A percentile compares a stretch with the other conserved stretches of the same genome.
These are phyloP conservation scores for Hippocampus kuda DNA, from an alignment of 2,797 vertebrate genomes.

Conservation along the genomic window DNA sequence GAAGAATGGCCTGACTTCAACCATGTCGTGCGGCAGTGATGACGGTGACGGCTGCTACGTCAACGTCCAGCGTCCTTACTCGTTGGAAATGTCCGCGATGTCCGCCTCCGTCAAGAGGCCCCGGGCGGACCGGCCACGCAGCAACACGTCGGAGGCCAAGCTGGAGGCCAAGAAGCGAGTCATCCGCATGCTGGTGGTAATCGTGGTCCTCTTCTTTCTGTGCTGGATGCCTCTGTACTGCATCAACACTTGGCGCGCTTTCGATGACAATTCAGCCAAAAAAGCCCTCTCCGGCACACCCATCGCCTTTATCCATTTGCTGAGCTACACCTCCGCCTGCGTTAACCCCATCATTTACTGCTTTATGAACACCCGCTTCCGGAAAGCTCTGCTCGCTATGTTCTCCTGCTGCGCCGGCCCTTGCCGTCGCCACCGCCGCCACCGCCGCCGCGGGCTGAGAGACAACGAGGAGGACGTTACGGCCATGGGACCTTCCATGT, in stretches of 20 bases:
- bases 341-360: constrained; percentile 95
- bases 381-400: constrained; percentile 76
- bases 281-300: constrained; percentile 77
- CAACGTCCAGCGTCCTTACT: constrained; percentile 55
- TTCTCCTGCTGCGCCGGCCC: constrained; percentile 68
- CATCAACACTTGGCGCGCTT: constrained; percentile 90
- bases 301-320: constrained; percentile 90
- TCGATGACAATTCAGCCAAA: constrained; percentile 68
- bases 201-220: constrained; percentile 85
- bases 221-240: constrained; percentile 93
- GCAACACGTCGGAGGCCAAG: constrained; percentile 77
- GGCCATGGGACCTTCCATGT: constrained; percentile 75
- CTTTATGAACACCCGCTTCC: constrained; percentile 97
- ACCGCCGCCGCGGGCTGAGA: constrained; percentile 41
- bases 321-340: constrained; percentile 83
- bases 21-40: constrained; percentile 47
- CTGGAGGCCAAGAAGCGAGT: constrained; percentile 88
- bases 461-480: constrained; percentile 72
- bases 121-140: constrained; percentile 62
- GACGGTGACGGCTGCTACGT: constrained; percentile 88
- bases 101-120: constrained; percentile 27
- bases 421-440: constrained; percentile 50
- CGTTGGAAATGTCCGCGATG: constrained; percentile 79
- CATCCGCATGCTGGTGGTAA: constrained; percentile 91
- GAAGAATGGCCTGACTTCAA: constrained; percentile 57